Conservation (phyloP, 2,113 vertebrate genomes). For the Ahaetulla prasina region DNA sequence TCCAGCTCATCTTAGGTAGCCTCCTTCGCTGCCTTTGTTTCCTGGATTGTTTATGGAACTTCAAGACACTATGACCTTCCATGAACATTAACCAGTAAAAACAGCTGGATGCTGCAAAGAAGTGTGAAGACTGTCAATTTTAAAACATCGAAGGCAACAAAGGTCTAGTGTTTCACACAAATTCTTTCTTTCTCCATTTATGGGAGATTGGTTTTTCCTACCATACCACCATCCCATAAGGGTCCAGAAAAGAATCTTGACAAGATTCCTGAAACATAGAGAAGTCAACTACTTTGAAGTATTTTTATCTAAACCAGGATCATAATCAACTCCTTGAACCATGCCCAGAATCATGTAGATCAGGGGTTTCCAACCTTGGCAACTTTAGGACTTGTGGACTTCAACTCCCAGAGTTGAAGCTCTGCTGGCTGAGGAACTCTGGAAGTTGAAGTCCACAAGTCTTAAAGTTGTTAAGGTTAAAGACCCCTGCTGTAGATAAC, state of each 20-base stretch:
- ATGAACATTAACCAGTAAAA: neutral
- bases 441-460: too few species aligned
- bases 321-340: neutral
- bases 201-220: neutral
- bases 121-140: neutral
- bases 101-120: neutral
- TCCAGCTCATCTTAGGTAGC: neutral
- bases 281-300: neutral
- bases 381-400: too few species aligned
- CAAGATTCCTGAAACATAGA: neutral
- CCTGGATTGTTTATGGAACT: neutral
- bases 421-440: too few species aligned
- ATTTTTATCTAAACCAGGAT: neutral
- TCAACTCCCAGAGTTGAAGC: too few species aligned
- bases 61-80: neutral
- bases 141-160: neutral
- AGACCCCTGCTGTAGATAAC: too few species aligned
- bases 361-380: too few species aligned
- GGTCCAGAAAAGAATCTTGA: neutral
- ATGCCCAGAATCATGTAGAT: neutral
- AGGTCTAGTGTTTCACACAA: neutral
- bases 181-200: neutral
- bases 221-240: neutral
- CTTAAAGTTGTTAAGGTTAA: too few species aligned
- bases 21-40: neutral